phyloP scores from a whole-genome alignment of 2,888 invertebrate species.

The Plemyria rubiginata region DNA sequence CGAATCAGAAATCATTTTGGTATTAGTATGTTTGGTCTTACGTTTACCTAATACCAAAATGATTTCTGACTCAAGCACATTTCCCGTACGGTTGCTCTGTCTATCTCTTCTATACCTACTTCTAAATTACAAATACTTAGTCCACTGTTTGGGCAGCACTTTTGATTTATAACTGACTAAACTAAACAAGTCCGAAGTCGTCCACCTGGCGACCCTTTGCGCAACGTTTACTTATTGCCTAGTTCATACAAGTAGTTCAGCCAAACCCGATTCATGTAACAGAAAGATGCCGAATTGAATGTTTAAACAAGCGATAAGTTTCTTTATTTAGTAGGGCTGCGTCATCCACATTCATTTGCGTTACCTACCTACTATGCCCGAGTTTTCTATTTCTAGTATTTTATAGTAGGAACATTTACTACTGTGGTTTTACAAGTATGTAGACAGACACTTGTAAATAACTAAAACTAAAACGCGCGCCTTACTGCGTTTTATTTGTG shows the following conservation, averaged over 20 bases:
- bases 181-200: constrained; percentile 1
- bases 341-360: constrained; percentile 11
- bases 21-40: no score
- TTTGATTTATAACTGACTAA: not conserved
- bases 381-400: constrained; percentile 9
- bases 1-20: no score
- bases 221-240: constrained; percentile 7
- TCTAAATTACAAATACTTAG: not conserved
- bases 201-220: constrained; percentile 17
- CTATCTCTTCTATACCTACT: not conserved
- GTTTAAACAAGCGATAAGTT: constrained; percentile 26
- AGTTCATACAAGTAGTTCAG: constrained; percentile 6
- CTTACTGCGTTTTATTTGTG: not conserved
- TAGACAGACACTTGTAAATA: not conserved
- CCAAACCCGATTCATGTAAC: constrained; percentile 18
- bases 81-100: no score
- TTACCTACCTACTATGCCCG: not conserved
- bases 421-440: not conserved
- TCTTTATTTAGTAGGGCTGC: constrained; percentile 25
- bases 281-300: constrained; percentile 15
- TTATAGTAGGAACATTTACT: not conserved
- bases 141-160: not conserved
- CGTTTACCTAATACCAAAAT: no score
- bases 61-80: no score
- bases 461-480: not conserved